phyloP scores from a whole-genome alignment of 2,888 invertebrate genomes.

The Heliconius cydno region DNA sequence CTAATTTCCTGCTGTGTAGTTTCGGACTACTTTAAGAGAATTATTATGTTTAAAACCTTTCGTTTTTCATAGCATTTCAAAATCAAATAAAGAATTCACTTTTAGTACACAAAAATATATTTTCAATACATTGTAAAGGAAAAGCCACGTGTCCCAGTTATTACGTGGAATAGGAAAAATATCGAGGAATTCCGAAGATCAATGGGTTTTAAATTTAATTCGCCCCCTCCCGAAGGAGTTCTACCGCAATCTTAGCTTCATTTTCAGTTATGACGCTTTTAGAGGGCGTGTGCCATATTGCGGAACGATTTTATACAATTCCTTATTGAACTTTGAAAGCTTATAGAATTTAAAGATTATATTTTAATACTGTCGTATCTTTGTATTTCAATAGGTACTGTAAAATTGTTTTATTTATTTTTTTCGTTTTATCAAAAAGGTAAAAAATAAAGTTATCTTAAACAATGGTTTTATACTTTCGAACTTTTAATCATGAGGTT shows the following conservation, averaged over 20 bases:
- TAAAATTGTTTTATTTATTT: no score
- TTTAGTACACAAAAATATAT: neutral
- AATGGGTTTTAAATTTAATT: constrained; percentile 45
- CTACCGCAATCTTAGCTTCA: constrained; percentile 41
- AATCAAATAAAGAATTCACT: no score
- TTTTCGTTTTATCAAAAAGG: no score
- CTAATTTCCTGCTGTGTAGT: no score
- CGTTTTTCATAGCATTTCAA: no score
- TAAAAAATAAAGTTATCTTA: no score
- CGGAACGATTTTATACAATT: constrained; percentile 32
- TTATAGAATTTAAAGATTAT: constrained; percentile 22
- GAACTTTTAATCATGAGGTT: no score
- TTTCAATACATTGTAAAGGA: neutral
- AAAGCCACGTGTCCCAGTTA: neutral
- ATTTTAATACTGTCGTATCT: constrained; percentile 2
- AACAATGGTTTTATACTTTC: no score
- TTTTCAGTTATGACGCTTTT: constrained; percentile 41
- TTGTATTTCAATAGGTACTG: neutral
- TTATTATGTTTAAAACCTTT: no score
- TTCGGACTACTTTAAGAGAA: no score
- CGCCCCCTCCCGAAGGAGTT: constrained; percentile 34
- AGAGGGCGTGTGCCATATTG: constrained; percentile 26
- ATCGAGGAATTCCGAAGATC: constrained; percentile 34
- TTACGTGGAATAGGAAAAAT: constrained; percentile 19
- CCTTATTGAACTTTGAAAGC: constrained; percentile 22